phyloP scores from a whole-genome alignment of 1,140 invertebrate genomes.

The Andricus grossulariae region DNA sequence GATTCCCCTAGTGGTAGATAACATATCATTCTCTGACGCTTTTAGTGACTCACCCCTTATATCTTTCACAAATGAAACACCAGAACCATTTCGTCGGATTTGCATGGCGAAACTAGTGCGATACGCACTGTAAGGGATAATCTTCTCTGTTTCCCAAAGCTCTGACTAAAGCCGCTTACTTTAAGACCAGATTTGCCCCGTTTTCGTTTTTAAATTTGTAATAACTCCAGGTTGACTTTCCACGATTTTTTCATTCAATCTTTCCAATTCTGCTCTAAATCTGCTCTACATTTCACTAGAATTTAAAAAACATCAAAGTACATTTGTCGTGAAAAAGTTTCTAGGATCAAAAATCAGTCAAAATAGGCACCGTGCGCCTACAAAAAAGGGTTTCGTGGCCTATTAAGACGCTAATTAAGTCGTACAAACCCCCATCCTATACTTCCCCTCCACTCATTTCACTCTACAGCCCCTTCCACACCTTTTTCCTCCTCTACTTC shows the following conservation, averaged over 20 bases:
- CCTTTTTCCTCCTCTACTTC: too few species aligned
- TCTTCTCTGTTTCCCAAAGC: conserved; percentile 16
- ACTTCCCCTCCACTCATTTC: too few species aligned
- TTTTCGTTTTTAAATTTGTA: conserved; percentile 13
- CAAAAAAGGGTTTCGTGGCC: too few species aligned
- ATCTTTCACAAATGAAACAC: background rate
- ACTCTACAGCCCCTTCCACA: too few species aligned
- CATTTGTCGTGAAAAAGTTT: too few species aligned
- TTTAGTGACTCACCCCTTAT: conserved; percentile 27
- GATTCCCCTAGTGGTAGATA: background rate
- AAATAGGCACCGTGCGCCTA: too few species aligned
- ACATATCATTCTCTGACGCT: background rate
- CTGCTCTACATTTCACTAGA: background rate
- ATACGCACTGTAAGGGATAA: conserved; percentile 24
- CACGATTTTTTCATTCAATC: background rate
- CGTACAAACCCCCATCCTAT: too few species aligned
- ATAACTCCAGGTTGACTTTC: conserved; percentile 11
- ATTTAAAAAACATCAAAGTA: too few species aligned
- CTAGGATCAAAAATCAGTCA: too few species aligned
- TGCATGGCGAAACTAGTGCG: conserved; percentile 6
- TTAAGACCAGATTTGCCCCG: conserved; percentile 2
- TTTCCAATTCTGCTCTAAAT: background rate
- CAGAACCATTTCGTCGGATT: conserved; percentile 15
- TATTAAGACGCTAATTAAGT: too few species aligned
- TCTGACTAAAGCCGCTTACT: conserved; percentile 19